Conservation (phyloP, 1,140 invertebrate species). For the Atta texana region DNA sequence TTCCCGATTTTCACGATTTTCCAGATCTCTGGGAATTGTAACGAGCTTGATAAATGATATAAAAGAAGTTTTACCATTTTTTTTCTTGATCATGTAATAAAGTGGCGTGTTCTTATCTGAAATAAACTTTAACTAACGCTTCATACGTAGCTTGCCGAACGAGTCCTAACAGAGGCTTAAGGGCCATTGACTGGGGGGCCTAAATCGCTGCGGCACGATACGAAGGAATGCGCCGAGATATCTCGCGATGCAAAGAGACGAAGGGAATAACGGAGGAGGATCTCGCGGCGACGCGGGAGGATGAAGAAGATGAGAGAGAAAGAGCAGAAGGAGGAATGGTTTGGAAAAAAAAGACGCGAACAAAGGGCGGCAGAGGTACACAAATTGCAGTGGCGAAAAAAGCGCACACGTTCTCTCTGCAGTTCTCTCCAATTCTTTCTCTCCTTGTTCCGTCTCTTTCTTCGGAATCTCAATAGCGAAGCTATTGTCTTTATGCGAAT, state of each 20-base stretch:
- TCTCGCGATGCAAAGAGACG: constrained; percentile 68
- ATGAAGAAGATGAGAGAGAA: constrained; percentile 16
- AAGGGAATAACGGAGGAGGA: constrained; percentile 41
- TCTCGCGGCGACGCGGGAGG: constrained; percentile 15
- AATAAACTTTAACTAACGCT: constrained; percentile 15
- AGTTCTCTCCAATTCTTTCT: constrained; percentile 16
- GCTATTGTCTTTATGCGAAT: constrained; percentile 38
- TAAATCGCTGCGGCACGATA: constrained; percentile 65
- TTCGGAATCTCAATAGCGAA: constrained; percentile 25
- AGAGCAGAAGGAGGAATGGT: constrained; percentile 8
- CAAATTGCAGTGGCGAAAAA: constrained; percentile 78
- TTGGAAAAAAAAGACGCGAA: constrained; percentile 25
- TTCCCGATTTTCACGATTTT: too few species aligned
- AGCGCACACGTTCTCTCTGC: constrained; percentile 56
- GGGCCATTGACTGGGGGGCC: constrained; percentile 36
- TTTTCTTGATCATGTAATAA: not conserved
- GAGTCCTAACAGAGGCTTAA: constrained; percentile 56
- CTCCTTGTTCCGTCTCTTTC: constrained; percentile 19
- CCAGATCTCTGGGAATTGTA: not conserved
- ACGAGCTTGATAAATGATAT: not conserved
- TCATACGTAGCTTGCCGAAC: not conserved
- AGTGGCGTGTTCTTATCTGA: not conserved
- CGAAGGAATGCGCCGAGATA: constrained; percentile 77
- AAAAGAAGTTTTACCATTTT: not conserved
- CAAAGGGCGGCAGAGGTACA: constrained; percentile 61